Percentiles rank a stretch among this genome's conserved stretches.
phyloP scores from a whole-genome alignment of 2,888 invertebrate species.

The Netelia virgata region DNA sequence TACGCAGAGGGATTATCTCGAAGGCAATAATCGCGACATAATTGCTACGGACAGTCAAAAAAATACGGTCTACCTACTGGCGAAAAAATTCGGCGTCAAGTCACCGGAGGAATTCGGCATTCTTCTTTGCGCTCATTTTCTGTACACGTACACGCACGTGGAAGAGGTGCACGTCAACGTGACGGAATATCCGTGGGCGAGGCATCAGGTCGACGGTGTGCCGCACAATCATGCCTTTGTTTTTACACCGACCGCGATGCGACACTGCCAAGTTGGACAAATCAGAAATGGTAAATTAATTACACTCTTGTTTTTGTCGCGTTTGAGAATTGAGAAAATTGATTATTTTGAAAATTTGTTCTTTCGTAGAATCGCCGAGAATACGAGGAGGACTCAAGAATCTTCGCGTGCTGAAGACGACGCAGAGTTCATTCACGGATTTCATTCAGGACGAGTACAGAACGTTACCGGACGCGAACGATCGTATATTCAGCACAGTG shows the following conservation, averaged over 20 bases:
- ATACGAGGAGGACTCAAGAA: constrained; percentile 90
- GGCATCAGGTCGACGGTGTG: constrained; percentile 86
- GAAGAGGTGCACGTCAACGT: constrained; percentile 89
- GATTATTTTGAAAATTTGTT: not conserved
- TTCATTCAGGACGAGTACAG: constrained; percentile 93
- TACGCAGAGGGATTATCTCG: constrained; percentile 90
- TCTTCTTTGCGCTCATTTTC: constrained; percentile 90
- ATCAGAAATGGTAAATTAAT: constrained; percentile 88
- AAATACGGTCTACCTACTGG: constrained; percentile 92
- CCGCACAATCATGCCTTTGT: constrained; percentile 92
- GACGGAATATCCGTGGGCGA: constrained; percentile 92
- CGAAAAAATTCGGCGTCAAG: constrained; percentile 91
- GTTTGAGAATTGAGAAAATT: too few species aligned
- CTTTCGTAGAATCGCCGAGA: constrained; percentile 85
- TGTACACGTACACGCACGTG: constrained; percentile 91
- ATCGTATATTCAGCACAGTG: constrained; percentile 92
- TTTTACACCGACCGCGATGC: constrained; percentile 88
- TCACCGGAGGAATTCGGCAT: constrained; percentile 92
- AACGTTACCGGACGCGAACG: constrained; percentile 90
- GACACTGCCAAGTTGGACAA: constrained; percentile 90
- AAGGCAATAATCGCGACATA: constrained; percentile 92
- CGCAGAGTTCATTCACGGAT: constrained; percentile 92
- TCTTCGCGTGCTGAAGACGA: constrained; percentile 91
- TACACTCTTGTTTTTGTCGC: not conserved
- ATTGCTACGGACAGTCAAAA: constrained; percentile 94